These are phyloP conservation scores for Atta colombica DNA, from an alignment of 1,140 invertebrate species.

Conservation along the genomic window DNA sequence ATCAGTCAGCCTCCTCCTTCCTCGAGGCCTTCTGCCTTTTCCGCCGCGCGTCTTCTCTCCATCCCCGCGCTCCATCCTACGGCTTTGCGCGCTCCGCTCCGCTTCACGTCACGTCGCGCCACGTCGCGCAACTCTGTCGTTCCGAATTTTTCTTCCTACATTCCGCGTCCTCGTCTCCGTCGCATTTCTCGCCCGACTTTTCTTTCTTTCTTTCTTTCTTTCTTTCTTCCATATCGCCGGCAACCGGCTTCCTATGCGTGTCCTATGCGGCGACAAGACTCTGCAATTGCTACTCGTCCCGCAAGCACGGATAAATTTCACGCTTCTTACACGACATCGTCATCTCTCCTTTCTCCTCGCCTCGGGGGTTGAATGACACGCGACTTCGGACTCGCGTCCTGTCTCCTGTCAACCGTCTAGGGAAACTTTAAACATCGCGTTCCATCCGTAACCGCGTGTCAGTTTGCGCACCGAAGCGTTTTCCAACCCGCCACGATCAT, in stretches of 20 bases:
- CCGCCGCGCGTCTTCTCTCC: conserved; percentile 39
- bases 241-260: not conserved
- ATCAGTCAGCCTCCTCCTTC: conserved; percentile 76
- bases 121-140: conserved; percentile 5
- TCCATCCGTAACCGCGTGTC: conserved; percentile 24
- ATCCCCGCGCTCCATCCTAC: not conserved
- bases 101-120: not conserved
- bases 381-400: not conserved
- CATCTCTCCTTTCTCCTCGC: not conserved
- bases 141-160: conserved; percentile 47
- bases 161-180: not conserved
- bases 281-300: conserved; percentile 15
- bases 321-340: conserved; percentile 56
- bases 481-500: conserved; percentile 13
- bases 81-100: conserved; percentile 7
- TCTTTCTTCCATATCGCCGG: not conserved
- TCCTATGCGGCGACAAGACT: conserved; percentile 15
- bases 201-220: conserved; percentile 15
- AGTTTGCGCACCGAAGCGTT: not conserved
- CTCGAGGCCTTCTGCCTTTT: conserved; percentile 68
- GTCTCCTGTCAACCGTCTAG: conserved; percentile 6
- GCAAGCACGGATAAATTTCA: conserved; percentile 58
- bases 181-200: not conserved
- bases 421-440: conserved; percentile 47
- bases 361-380: conserved; percentile 33